Evolutionary conservation across 2,113 vertebrate species (phyloP).

Genomic region (Cephalopterus ornatus): DNA sequence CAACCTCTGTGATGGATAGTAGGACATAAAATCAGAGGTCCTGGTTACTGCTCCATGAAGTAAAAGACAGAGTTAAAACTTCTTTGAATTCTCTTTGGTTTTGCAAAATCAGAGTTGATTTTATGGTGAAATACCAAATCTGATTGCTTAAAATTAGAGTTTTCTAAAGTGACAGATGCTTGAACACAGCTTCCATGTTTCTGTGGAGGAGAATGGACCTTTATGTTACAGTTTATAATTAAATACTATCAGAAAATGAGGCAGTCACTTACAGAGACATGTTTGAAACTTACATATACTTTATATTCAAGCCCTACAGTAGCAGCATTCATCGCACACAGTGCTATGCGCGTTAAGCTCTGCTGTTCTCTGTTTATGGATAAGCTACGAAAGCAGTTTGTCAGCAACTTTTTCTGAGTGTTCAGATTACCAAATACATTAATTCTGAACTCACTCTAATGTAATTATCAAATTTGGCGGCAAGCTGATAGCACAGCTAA

Average conservation of each 20-base stretch:
- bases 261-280: not conserved
- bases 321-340: not conserved
- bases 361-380: conserved; percentile 41
- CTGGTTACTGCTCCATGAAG: not conserved
- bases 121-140: not conserved
- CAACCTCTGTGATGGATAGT: not conserved
- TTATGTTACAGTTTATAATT: not conserved
- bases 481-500: not conserved
- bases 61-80: not conserved
- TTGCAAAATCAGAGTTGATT: not conserved
- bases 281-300: not conserved
- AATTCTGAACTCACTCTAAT: conserved; percentile 7
- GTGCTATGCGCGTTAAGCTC: not conserved
- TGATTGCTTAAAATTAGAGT: not conserved
- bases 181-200: not conserved
- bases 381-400: conserved; percentile 38
- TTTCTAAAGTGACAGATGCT: not conserved
- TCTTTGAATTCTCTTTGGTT: not conserved
- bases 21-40: not conserved
- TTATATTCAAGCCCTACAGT: not conserved
- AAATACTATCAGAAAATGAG: not conserved
- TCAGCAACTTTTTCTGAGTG: conserved; percentile 42
- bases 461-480: not conserved
- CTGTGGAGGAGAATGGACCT: not conserved
- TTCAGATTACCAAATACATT: conserved; percentile 24